Evolutionary conservation across 2,888 invertebrate genomes (phyloP).

Genomic region (Pantelozetes paolii): DNA sequence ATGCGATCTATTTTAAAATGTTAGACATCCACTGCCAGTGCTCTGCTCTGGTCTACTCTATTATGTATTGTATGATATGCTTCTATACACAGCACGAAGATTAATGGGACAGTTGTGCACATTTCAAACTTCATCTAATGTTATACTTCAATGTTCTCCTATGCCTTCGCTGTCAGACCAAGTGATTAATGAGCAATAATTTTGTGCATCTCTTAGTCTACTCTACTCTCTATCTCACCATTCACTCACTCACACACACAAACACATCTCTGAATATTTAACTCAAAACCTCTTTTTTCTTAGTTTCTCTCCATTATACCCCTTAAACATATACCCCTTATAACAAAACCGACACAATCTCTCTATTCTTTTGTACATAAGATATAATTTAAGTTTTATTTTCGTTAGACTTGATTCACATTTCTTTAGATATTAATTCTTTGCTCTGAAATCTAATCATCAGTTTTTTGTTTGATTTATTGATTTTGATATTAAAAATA

Average conservation of each 20-base stretch:
- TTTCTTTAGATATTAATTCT: neutral
- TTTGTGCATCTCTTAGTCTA: neutral
- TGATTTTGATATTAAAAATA: neutral
- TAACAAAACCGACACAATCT: neutral
- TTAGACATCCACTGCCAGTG: neutral
- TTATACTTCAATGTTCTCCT: slow-evolving; percentile 35
- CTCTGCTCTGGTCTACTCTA: slow-evolving; percentile 1
- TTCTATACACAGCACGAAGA: slow-evolving; percentile 35
- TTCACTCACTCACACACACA: neutral
- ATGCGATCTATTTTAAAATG: slow-evolving; percentile 33
- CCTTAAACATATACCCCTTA: neutral
- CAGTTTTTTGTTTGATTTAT: neutral
- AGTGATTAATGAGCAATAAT: slow-evolving; percentile 34
- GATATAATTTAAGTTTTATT: slow-evolving; percentile 6
- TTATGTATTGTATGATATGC: slow-evolving; percentile 35
- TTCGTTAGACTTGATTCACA: neutral
- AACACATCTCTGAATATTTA: neutral
- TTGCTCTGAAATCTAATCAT: neutral
- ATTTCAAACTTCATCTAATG: slow-evolving; percentile 36
- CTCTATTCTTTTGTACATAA: neutral
- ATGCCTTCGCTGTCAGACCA: slow-evolving; percentile 32
- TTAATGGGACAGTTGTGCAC: slow-evolving; percentile 34
- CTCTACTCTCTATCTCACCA: neutral
- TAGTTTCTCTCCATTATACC: neutral
- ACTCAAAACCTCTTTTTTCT: neutral